Base-by-base conservation (phyloP, 2,113 vertebrate genomes). In the Tyrannus savana region DNA sequence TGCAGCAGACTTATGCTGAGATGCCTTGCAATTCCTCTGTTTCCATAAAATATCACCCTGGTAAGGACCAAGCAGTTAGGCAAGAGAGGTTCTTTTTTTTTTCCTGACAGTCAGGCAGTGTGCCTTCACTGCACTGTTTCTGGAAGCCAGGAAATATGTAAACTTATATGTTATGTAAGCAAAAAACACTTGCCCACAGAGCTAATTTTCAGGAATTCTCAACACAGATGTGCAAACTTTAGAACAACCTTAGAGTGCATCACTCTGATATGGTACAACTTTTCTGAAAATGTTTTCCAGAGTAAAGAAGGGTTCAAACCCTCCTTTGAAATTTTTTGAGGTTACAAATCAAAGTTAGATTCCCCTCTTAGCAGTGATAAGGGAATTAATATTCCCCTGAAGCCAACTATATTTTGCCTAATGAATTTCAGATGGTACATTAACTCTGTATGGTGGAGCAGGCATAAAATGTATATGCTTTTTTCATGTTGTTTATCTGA, bases 251-350 rank as follows among this genome's bases (percentile, higher is more conserved):
- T 89, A 25, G 18, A 77, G 35, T 37, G 3, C 37, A 81, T 53
- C 14, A 33, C 19, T 49, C 19, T 49, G 37, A 39, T 35, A 58
- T 5, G 59, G 44, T 58, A 41, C 23, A 50, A 67, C 8, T 75
- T 87, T 73, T 86, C 59, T 77, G 47, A 89, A 95, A 86, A 28
- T 84, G n/a, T 3, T 92, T 96, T 93, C 89, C 87, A 77, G 8
- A 13, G 10, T 60, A 85, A 81, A 77, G 13, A 30, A 53, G 19
- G 5, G 2, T 31, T 47, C 13, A 68, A 76, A 47, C 2, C 5
- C 28, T 28, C 6, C 8, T 18, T 24, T 18, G 27, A 74, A 16
- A 1, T 24, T 44, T 67, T 89, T 53, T 24, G 1, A 28, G 9
- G 33, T 39, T 67, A 52, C 12, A 46, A 21, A 53, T 24, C 85